Percentiles rank a stretch among this genome's conserved stretches.
Evolutionary conservation across 1,140 invertebrate genomes (phyloP).

Genomic region (Zophobas morio): DNA sequence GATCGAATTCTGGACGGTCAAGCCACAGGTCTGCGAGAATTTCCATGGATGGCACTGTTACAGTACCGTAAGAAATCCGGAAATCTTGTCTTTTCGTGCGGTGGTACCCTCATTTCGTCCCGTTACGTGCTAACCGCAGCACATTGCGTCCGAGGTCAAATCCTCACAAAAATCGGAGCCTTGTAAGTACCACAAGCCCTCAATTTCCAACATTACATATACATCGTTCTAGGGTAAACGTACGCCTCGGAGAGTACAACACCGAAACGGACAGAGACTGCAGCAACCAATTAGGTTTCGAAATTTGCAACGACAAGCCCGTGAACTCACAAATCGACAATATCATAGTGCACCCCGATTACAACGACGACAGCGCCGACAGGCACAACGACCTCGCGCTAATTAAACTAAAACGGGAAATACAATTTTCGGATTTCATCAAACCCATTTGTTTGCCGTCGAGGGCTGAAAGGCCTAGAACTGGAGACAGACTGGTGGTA

Average conservation of each 20-base stretch:
- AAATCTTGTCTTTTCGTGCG: slow-evolving; percentile 68
- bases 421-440: slow-evolving; percentile 68
- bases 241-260: slow-evolving; percentile 78
- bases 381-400: slow-evolving; percentile 63
- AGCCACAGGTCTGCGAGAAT: slow-evolving; percentile 71
- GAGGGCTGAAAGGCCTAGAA: slow-evolving; percentile 55
- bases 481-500: slow-evolving; percentile 68
- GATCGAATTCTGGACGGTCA: slow-evolving; percentile 70
- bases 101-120: slow-evolving; percentile 69
- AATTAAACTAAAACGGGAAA: slow-evolving; percentile 56
- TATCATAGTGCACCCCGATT: slow-evolving; percentile 59
- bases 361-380: slow-evolving; percentile 53
- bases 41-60: slow-evolving; percentile 81
- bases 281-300: slow-evolving; percentile 58
- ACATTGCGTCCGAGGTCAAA: slow-evolving; percentile 69
- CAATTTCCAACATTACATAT: slow-evolving; percentile 3
- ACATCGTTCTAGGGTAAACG: slow-evolving; percentile 67
- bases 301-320: slow-evolving; percentile 60
- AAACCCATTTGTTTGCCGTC: slow-evolving; percentile 79
- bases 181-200: slow-evolving; percentile 56
- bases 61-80: slow-evolving; percentile 70
- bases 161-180: slow-evolving; percentile 56
- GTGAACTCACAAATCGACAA: slow-evolving; percentile 61
- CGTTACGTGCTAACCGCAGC: slow-evolving; percentile 72
- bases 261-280: slow-evolving; percentile 73